Evolutionary conservation across 2,888 invertebrate species (phyloP).

Genomic region (Drosophila parthenogenetica): DNA sequence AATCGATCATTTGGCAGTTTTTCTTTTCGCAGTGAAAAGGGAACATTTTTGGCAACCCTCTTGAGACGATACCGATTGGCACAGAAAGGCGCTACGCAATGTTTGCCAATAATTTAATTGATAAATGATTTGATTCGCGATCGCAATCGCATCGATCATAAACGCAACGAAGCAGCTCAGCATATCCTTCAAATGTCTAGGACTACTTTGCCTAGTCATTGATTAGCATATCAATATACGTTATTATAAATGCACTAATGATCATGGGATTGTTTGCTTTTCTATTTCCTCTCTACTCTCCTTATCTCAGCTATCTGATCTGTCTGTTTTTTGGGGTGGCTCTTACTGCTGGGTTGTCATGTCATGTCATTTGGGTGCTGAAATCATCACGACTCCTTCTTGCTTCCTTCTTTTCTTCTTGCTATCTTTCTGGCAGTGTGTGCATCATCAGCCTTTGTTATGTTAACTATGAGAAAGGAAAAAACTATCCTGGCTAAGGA

Average conservation of each 20-base stretch:
- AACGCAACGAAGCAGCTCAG: conserved; percentile 33
- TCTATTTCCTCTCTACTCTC: conserved; percentile 12
- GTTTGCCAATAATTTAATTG: conserved; percentile 81
- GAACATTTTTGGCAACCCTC: conserved; percentile 58
- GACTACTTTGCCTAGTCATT: conserved; percentile 42
- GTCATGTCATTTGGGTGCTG: conserved; percentile 72
- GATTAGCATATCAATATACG: conserved; percentile 79
- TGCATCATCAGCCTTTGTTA: conserved; percentile 78
- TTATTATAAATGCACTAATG: conserved; percentile 71
- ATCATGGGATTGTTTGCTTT: conserved; percentile 75
- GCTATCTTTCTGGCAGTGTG: conserved; percentile 13
- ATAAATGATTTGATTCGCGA: conserved; percentile 78
- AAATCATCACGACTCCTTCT: conserved; percentile 70
- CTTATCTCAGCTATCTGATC: conserved; percentile 46
- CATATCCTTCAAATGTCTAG: neutral
- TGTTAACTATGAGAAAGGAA: conserved; percentile 80
- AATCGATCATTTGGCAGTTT: conserved; percentile 79
- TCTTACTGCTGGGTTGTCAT: conserved; percentile 44
- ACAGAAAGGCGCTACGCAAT: conserved; percentile 70
- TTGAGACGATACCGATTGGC: conserved; percentile 35
- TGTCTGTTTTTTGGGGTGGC: conserved; percentile 54
- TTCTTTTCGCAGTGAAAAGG: neutral
- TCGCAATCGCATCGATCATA: conserved; percentile 73
- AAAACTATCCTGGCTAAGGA: conserved; percentile 54
- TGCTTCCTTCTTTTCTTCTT: conserved; percentile 27